Base-by-base conservation (phyloP, 2,888 invertebrate genomes). In the Pristionchus maxplancki region DNA sequence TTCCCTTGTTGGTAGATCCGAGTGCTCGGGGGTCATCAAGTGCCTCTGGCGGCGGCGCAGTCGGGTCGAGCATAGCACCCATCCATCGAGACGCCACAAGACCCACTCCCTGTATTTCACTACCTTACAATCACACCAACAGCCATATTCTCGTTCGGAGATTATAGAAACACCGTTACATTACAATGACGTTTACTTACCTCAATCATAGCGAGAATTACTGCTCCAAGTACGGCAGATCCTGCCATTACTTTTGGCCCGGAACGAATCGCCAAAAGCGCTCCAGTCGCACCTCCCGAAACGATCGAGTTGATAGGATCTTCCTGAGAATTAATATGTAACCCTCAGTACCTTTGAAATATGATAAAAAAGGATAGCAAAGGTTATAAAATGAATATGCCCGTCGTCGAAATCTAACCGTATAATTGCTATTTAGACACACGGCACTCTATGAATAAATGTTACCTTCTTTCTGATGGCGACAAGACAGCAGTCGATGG, bases 171-270 rank as follows among this genome's bases (percentile, higher is more conserved):
- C n/a, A n/a, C n/a, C n/a, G n/a, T n/a, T n/a, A n/a, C n/a, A n/a
- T n/a, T n/a, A n/a, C n/a, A n/a, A n/a, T n/a, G n/a, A n/a, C n/a
- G n/a, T n/a, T n/a, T n/a, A n/a, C n/a, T n/a, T n/a, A 67, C 98
- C 96, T 99, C 98, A 92, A 99, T 99, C 89, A 99, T 96, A 8
- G 98, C 98, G 90, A 99, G 96, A 31, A 99, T 96, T 89, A 98
- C 97, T 89, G 98, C 99, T 88, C 98, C 99, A 84, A 99, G 97
- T 78, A 98, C 96, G 24, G 98, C 99, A 96, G 98, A 98, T 64
- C 98, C 98, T 87, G 97, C 94, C 96, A 96, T 96, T 15, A 96
- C 95, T 89, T 95, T 95, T 50, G 95, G 95, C 24, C 96, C 96
- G 94, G 95, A 98, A 96, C 99, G 96, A n/a, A 98, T 97, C 53